phyloP scores from a whole-genome alignment of 2,888 invertebrate genomes.

The Drosophila paucipuncta region DNA sequence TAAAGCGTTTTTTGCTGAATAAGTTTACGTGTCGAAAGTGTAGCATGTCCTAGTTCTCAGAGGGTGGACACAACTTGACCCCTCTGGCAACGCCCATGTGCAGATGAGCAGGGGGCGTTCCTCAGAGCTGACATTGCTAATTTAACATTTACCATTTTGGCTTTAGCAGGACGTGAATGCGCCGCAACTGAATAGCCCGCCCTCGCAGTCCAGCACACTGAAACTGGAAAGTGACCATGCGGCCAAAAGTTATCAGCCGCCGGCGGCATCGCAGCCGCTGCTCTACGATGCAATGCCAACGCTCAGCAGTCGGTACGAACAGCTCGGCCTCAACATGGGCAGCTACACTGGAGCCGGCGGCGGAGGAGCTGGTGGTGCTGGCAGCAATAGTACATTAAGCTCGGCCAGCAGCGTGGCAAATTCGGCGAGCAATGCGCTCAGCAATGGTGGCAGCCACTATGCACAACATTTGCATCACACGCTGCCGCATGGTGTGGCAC shows the following conservation, averaged over 20 bases:
- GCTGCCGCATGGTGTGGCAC: slow-evolving; percentile 72
- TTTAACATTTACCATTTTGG: slow-evolving; percentile 13
- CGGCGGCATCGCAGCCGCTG: slow-evolving; percentile 72
- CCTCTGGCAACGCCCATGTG: neutral
- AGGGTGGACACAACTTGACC: neutral
- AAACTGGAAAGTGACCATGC: slow-evolving; percentile 82
- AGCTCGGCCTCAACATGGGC: slow-evolving; percentile 77
- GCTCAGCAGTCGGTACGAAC: slow-evolving; percentile 81
- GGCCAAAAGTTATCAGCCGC: slow-evolving; percentile 78
- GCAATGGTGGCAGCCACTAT: slow-evolving; percentile 59
- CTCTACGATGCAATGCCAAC: slow-evolving; percentile 84
- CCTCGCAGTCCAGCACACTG: slow-evolving; percentile 84
- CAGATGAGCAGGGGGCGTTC: slow-evolving; percentile 26
- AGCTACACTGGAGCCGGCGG: slow-evolving; percentile 65
- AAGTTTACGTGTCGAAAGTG: neutral
- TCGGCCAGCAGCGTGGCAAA: slow-evolving; percentile 51
- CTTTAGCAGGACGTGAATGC: slow-evolving; percentile 74
- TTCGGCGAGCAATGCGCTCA: slow-evolving; percentile 64
- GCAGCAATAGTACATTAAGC: slow-evolving; percentile 55
- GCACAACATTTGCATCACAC: slow-evolving; percentile 78
- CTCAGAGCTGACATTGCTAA: slow-evolving; percentile 22
- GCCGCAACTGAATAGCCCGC: slow-evolving; percentile 83
- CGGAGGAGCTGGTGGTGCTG: slow-evolving; percentile 28
- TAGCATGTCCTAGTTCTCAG: neutral
- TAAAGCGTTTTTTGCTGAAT: neutral